Conservation (phyloP, 35 echinoderm and acorn worm species). For the Ptychodera flava region DNA sequence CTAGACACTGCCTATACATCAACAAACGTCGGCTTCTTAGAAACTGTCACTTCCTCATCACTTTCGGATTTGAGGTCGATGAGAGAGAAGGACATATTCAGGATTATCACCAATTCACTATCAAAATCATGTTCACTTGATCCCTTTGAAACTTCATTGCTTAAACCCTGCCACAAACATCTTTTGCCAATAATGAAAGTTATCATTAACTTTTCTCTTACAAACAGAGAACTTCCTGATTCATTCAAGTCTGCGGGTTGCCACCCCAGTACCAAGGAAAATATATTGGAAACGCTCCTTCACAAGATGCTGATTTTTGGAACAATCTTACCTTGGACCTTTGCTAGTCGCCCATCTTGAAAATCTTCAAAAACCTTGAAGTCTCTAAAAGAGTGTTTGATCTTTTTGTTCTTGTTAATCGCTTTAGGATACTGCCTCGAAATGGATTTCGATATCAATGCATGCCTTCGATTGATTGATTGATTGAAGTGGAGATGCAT, state of each 20-base stretch:
- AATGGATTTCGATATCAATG: too few species aligned
- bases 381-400: too few species aligned
- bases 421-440: too few species aligned
- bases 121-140: neutral
- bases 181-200: neutral
- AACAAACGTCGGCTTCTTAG: neutral
- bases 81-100: neutral
- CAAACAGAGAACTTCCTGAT: too few species aligned
- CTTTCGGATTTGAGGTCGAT: neutral
- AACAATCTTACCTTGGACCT: too few species aligned
- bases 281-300: too few species aligned
- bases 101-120: neutral
- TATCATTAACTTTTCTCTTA: neutral
- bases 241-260: neutral
- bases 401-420: too few species aligned
- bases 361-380: too few species aligned
- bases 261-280: conserved; percentile 2
- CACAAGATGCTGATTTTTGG: too few species aligned
- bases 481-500: too few species aligned
- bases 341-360: too few species aligned
- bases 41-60: neutral
- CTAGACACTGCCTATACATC: neutral
- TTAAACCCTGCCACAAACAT: neutral
- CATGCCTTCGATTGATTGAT: too few species aligned
- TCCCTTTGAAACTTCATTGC: neutral